Conservation (phyloP, 2,113 vertebrate genomes). For the Dinomys branickii region DNA sequence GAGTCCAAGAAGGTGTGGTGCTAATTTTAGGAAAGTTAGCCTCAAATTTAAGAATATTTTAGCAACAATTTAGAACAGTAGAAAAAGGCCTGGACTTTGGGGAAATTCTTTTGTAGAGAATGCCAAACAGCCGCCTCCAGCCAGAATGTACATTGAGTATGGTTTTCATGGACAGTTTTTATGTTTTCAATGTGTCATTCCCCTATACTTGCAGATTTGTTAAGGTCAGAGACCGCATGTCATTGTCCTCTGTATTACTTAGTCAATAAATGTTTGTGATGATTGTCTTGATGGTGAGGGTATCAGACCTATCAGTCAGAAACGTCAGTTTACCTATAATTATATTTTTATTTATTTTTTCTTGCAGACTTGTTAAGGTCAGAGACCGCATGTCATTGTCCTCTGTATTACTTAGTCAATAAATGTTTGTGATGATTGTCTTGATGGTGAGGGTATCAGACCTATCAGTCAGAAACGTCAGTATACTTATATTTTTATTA, state of each 20-base stretch:
- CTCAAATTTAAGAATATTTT: background rate
- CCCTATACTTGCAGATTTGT: background rate
- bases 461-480: constrained; percentile 49
- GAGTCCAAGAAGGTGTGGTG: background rate
- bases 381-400: background rate
- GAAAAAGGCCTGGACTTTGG: background rate
- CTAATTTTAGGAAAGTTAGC: background rate
- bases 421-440: background rate
- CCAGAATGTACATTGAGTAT: background rate
- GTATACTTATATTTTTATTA: constrained; percentile 56
- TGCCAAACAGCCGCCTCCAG: background rate
- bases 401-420: background rate
- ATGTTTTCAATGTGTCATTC: background rate
- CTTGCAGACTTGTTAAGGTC: background rate
- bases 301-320: constrained; percentile 38
- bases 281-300: background rate
- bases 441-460: background rate
- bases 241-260: background rate
- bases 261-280: background rate
- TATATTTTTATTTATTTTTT: too few relatives aligned
- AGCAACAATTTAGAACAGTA: background rate
- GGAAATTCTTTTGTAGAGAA: background rate
- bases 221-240: background rate
- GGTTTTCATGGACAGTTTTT: background rate
- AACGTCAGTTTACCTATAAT: constrained; percentile 45